Evolutionary conservation across 1,140 invertebrate species (phyloP), one percentile per base, ranked within the genome.

Genomic region (Drosophila bipectinata): DNA sequence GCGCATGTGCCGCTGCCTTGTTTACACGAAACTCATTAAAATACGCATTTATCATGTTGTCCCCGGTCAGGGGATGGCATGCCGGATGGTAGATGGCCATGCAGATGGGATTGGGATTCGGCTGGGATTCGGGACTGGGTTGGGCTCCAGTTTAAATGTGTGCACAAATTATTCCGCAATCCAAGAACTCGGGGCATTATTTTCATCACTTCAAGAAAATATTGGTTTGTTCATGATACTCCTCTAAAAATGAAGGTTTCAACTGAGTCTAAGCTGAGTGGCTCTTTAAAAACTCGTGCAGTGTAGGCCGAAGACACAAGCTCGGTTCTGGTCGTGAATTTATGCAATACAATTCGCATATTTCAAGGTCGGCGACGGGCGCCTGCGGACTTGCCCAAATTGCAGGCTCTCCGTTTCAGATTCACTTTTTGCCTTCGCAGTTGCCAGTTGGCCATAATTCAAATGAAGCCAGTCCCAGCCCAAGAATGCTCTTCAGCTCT

Each of bases 1-100:
- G 63, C 60, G 64, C 75, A 73, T 82, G 79, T 75, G 56, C 64
- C 68, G 77, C 64, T 72, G 72, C 76, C 85, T 78, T 84, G 80
- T 90, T 89, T 89, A 89, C 84, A 89, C 80, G 80, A 89, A 89
- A 89, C 84, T 90, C 84, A 89, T 89, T 89, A 89, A 84, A 89
- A 85, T 84, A 75, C 62, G 79, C 85, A 89, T 89, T 89, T 89
- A 89, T 89, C 84, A 89, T 79, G 68, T 64, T 66, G 72, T 75
- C 53, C 53, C 71, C 41, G 47, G 37, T 52, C 54, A 60, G 61
- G 41, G 18, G 10, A 37, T 32, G 32, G 8, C 34, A 12, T 10
- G 10, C 9, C 10, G 10, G 41, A 14, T 18, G 41, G 47, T 28
- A 67, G 74, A 62, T 72, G 52, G 49, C 30, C 34, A 62, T 71